Percentiles rank a stretch among this genome's conserved stretches.
Evolutionary conservation across 37 sponge, comb jelly and placozoan species (phyloP).

Genomic region (Eunapius fragilis): DNA sequence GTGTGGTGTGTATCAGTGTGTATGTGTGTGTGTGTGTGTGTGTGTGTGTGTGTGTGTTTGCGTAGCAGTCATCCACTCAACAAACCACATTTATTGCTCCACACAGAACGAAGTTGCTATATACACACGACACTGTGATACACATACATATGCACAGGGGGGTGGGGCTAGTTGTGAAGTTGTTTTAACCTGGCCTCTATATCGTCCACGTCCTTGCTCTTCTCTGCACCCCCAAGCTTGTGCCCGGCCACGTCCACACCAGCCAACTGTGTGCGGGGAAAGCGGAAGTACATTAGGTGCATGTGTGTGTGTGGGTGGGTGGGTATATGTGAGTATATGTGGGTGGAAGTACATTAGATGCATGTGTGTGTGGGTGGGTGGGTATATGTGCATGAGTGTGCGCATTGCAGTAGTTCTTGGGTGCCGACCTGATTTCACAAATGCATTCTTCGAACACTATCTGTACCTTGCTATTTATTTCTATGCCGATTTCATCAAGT

Average conservation of each 20-base stretch:
- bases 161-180: conserved; percentile 32
- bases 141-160: neutral
- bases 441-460: neutral
- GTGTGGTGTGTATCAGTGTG: too few relatives aligned
- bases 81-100: too few relatives aligned
- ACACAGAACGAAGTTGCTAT: too few relatives aligned
- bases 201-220: conserved; percentile 36
- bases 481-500: conserved; percentile 99
- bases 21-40: too few relatives aligned
- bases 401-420: too few relatives aligned
- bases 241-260: conserved; percentile 56
- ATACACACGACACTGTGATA: too few relatives aligned
- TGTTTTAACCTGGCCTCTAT: conserved; percentile 50
- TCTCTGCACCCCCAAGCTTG: neutral
- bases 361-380: neutral
- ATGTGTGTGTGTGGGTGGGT: neutral
- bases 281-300: too few relatives aligned
- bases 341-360: too few relatives aligned
- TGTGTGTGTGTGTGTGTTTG: too few relatives aligned
- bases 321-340: neutral
- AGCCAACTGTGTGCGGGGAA: conserved; percentile 20
- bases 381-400: too few relatives aligned
- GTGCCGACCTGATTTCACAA: too few relatives aligned
- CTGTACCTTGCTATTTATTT: conserved; percentile 82
- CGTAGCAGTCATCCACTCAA: too few relatives aligned